phyloP scores from a whole-genome alignment of 2,888 invertebrate genomes.

The Germaria angustata region DNA sequence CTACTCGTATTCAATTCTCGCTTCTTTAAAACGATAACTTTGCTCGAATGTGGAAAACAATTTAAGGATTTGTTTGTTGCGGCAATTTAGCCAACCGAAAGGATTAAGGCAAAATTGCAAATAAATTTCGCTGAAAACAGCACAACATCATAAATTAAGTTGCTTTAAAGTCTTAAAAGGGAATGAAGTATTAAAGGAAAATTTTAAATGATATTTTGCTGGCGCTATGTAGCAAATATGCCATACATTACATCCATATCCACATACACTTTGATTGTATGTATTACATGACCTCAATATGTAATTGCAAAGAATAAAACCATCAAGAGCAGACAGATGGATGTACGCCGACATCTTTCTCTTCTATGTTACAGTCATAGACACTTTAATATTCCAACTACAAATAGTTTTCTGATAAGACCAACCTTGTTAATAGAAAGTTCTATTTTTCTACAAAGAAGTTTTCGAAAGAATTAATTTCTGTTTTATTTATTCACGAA shows the following conservation, averaged over 20 bases:
- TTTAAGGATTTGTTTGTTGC: constrained; percentile 2
- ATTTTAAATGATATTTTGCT: constrained; percentile 13
- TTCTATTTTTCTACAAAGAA: too few species aligned
- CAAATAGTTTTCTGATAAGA: neutral
- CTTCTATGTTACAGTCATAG: constrained; percentile 10
- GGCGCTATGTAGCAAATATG: neutral
- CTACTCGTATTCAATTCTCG: neutral
- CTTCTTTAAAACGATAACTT: constrained; percentile 14
- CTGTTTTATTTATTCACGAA: too few species aligned
- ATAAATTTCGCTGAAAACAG: constrained; percentile 43
- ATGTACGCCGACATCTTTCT: neutral
- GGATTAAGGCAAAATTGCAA: constrained; percentile 47
- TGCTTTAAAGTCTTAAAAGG: constrained; percentile 19
- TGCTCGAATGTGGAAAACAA: constrained; percentile 10
- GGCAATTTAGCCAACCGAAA: constrained; percentile 43
- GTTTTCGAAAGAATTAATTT: too few species aligned
- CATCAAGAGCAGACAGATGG: constrained; percentile 27
- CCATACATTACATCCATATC: too few species aligned
- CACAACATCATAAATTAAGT: constrained; percentile 40
- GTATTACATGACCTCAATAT: constrained; percentile 55
- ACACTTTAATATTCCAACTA: constrained; percentile 14
- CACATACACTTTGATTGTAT: constrained; percentile 10
- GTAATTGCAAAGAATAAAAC: constrained; percentile 42
- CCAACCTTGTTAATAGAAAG: too few species aligned
- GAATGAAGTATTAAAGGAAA: neutral